Evolutionary conservation across 1,140 invertebrate genomes (phyloP).

Genomic region (Calephelis nemesis): DNA sequence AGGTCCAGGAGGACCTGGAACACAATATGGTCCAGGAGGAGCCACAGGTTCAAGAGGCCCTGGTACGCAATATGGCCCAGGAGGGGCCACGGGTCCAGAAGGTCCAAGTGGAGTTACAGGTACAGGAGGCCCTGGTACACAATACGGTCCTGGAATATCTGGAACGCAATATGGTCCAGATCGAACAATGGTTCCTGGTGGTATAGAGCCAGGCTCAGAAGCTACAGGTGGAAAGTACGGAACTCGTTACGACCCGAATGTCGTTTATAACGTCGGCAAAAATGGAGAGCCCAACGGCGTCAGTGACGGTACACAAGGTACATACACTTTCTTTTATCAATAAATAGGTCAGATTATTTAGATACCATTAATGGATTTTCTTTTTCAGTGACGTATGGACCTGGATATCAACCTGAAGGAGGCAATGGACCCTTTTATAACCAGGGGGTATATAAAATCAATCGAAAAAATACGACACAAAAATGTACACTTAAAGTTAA

Average conservation of each 20-base stretch:
- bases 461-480: too few species aligned
- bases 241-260: neutral
- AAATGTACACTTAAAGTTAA: too few species aligned
- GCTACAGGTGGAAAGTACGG: neutral
- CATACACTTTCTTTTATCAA: neutral
- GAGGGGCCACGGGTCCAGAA: slow-evolving; percentile 8
- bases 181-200: slow-evolving; percentile 20
- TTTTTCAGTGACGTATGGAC: too few species aligned
- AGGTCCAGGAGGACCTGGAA: neutral
- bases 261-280: neutral
- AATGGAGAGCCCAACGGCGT: neutral
- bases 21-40: slow-evolving; percentile 29
- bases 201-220: slow-evolving; percentile 7
- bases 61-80: slow-evolving; percentile 21
- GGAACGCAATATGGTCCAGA: slow-evolving; percentile 8
- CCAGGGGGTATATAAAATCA: slow-evolving; percentile 23
- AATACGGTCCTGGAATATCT: slow-evolving; percentile 28
- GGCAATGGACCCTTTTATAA: neutral
- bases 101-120: neutral
- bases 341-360: neutral
- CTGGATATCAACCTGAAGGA: too few species aligned
- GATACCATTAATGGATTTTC: neutral
- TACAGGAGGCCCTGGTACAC: neutral
- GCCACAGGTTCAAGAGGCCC: neutral
- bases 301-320: neutral